These are phyloP conservation scores for Nothobranchius kuhntae DNA, from an alignment of 2,113 vertebrate species.

Conservation along the genomic window DNA sequence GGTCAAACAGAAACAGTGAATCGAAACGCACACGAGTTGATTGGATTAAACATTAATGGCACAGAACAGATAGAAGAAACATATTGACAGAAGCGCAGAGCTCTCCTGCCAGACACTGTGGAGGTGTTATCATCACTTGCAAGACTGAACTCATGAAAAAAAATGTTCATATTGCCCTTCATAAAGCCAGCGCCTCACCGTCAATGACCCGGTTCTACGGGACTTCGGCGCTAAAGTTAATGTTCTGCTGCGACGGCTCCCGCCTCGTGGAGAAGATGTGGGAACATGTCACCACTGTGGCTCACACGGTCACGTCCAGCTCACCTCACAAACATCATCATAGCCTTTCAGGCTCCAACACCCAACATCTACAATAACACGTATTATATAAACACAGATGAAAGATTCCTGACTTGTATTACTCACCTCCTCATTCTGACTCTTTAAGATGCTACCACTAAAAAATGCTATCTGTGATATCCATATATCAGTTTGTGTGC, in stretches of 20 bases:
- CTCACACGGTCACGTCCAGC: neutral
- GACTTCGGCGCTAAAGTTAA: slow-evolving; percentile 7
- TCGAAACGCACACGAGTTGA: neutral
- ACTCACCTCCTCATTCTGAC: too few species aligned
- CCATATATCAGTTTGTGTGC: too few species aligned
- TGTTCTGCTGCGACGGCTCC: slow-evolving; percentile 18
- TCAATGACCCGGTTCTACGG: slow-evolving; percentile 10
- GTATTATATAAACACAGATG: neutral
- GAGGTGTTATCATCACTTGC: slow-evolving; percentile 18
- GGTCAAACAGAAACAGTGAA: slow-evolving; percentile 17
- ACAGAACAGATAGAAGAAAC: slow-evolving; percentile 22
- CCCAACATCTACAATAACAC: neutral
- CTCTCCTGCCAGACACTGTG: slow-evolving; percentile 19
- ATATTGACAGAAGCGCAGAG: slow-evolving; percentile 29
- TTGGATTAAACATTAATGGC: slow-evolving; percentile 14
- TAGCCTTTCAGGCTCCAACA: neutral
- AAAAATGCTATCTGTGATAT: too few species aligned
- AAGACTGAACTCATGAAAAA: slow-evolving; percentile 24
- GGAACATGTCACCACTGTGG: neutral
- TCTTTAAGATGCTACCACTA: too few species aligned
- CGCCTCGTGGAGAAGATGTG: neutral
- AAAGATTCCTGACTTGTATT: neutral
- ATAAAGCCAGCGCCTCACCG: slow-evolving; percentile 12
- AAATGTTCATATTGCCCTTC: slow-evolving; percentile 22
- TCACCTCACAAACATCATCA: slow-evolving; percentile 9